Conservation (phyloP, 2,888 invertebrate genomes). For the Apamea anceps region DNA sequence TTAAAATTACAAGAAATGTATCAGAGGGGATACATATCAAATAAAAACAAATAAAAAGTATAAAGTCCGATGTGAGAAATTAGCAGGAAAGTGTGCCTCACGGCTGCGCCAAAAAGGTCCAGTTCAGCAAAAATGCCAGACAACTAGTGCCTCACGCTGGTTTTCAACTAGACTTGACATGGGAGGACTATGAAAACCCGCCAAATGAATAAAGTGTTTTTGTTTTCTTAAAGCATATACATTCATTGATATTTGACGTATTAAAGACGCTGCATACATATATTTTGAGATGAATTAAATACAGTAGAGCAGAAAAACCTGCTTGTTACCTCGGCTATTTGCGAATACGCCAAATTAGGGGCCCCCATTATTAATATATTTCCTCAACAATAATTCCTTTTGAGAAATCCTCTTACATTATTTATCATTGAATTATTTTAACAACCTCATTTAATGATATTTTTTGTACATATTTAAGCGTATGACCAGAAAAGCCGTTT, state of each 20-base stretch:
- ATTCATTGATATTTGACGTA: not conserved
- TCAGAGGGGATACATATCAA: no score
- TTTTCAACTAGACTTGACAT: no score
- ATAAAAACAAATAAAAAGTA: no score
- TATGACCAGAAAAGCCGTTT: not conserved
- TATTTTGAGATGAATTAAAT: not conserved
- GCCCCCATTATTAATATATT: not conserved
- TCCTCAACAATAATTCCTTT: not conserved
- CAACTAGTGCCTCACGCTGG: no score
- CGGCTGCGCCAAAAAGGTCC: no score
- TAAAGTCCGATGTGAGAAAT: no score
- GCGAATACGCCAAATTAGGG: constrained; percentile 1
- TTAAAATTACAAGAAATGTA: no score
- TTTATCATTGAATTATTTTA: not conserved
- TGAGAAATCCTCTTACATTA: not conserved
- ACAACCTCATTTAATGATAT: not conserved
- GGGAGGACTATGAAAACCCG: no score
- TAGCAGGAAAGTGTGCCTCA: no score
- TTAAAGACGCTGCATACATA: not conserved
- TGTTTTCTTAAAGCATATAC: not conserved
- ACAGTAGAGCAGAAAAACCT: not conserved
- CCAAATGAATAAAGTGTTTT: not conserved
- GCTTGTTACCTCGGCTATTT: not conserved
- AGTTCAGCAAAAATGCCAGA: no score
- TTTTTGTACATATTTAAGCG: not conserved